phyloP scores from a whole-genome alignment of 2,888 invertebrate species.

The Drosophila melanosoma region DNA sequence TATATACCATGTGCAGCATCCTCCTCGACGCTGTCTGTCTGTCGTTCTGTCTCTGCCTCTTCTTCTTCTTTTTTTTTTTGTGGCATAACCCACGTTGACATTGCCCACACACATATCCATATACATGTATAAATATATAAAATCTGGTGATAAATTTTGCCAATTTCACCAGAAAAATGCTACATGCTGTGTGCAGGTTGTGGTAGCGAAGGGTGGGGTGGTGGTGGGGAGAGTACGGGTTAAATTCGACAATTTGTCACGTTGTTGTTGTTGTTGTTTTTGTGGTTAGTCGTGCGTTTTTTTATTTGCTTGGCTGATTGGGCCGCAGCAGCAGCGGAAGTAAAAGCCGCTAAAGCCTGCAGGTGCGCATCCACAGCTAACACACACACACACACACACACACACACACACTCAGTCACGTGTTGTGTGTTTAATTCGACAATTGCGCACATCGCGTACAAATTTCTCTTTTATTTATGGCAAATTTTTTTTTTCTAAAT shows the following conservation, averaged over 20 bases:
- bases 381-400: constrained; percentile 17
- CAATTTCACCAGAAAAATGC: constrained; percentile 77
- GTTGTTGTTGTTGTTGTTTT: neutral
- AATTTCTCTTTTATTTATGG: constrained; percentile 80
- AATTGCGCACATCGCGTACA: constrained; percentile 41
- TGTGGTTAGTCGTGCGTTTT: constrained; percentile 71
- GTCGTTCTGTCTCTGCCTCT: constrained; percentile 16
- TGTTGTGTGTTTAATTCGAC: constrained; percentile 57
- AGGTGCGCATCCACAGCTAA: constrained; percentile 61
- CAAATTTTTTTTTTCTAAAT: constrained; percentile 69
- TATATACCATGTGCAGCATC: constrained; percentile 53
- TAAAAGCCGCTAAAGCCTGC: constrained; percentile 69
- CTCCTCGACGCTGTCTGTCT: constrained; percentile 37
- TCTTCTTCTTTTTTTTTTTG: constrained; percentile 32
- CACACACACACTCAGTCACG: constrained; percentile 10
- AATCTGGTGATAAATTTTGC: constrained; percentile 14
- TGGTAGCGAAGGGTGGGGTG: neutral
- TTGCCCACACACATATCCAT: constrained; percentile 52
- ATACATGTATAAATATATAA: neutral
- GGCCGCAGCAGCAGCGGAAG: constrained; percentile 60
- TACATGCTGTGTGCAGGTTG: constrained; percentile 29
- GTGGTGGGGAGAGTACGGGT: neutral
- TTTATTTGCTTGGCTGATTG: constrained; percentile 60
- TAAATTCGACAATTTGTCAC: constrained; percentile 76
- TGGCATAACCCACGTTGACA: constrained; percentile 80